Conservation (phyloP, 1,140 invertebrate species). For the Lepidurus arcticus region DNA sequence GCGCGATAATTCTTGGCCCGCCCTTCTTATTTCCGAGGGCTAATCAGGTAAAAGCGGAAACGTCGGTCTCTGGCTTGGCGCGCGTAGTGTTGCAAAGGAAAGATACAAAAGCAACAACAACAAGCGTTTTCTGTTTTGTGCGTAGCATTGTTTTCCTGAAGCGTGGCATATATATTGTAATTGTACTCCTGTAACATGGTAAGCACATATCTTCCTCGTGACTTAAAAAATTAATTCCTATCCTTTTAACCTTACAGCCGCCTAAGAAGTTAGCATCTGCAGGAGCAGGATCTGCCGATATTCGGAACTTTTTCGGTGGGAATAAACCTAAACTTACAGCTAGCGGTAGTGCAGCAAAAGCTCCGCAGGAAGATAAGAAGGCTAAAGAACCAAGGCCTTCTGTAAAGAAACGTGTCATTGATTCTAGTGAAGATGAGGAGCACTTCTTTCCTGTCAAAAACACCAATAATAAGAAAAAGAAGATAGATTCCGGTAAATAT, state of each 20-base stretch:
- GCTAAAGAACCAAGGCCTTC: conserved; percentile 7
- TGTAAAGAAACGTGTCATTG: conserved; percentile 25
- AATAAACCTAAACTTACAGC: neutral
- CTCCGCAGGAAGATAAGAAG: conserved; percentile 1
- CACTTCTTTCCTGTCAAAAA: neutral
- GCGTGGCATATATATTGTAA: no score
- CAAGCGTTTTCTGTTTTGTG: no score
- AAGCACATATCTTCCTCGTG: no score
- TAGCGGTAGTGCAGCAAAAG: neutral
- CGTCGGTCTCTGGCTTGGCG: no score
- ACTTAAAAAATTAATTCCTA: neutral
- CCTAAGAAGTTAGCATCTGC: conserved; percentile 7
- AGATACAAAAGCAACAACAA: no score
- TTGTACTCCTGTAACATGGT: no score
- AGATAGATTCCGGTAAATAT: neutral
- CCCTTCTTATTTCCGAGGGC: no score
- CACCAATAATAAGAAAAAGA: conserved; percentile 23
- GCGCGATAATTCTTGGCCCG: no score
- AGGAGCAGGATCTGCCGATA: neutral
- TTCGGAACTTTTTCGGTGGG: conserved; percentile 31
- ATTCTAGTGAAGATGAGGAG: conserved; percentile 19
- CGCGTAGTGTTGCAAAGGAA: no score
- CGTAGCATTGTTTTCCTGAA: no score
- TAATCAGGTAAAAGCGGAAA: no score
- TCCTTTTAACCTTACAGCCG: neutral